Base-by-base conservation (phyloP, 2,113 vertebrate genomes). In the Barnardius zonarius region DNA sequence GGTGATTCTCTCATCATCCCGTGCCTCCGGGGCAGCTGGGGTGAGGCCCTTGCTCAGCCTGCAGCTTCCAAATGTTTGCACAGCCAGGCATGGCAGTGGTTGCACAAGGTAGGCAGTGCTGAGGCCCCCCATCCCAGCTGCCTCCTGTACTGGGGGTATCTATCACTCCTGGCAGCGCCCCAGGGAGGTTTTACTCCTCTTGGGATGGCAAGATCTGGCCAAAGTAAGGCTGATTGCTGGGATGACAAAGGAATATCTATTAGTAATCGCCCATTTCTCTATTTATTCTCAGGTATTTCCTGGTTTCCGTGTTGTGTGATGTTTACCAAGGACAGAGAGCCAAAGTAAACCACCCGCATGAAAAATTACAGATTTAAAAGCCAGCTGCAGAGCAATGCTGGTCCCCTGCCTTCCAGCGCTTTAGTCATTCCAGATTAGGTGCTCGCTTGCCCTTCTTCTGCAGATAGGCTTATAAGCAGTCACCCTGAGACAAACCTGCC, bases 11-110 rank as follows among this genome's bases (percentile, higher is more conserved):
- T 11, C 7, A 3, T 8, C 68, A 43, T 15, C 24, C 10, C 0
- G 0, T 35, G 72, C 41, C 59, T 92, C 1, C 1, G n/a, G 68
- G 66, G 30, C 16, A 73, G 30, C 67, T 35, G 44, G 18, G 15
- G 7, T 16, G 49, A 69, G 72, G n/a, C 19, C 35, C 9, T 52
- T 46, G 48, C 57, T 83, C 57, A 22, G 44, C 30, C 17, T 13
- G 20, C 0, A 3, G 37, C 52, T 90, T 51, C 67, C 63, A 54
- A 64, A 55, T 0, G 5, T 28, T 66, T 27, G 15, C 3, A 9
- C 49, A 13, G 46, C 7, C 57, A 17, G 73, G 27, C 1, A 0
- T 27, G 73, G 23, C 0, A 2, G 3, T 17, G 18, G 6, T 25
- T 68, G 31, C 4, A 14, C 0, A 6, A 69, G 33, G 44, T 13